phyloP scores from a whole-genome alignment of 2,888 invertebrate species.

The Tipula unca region DNA sequence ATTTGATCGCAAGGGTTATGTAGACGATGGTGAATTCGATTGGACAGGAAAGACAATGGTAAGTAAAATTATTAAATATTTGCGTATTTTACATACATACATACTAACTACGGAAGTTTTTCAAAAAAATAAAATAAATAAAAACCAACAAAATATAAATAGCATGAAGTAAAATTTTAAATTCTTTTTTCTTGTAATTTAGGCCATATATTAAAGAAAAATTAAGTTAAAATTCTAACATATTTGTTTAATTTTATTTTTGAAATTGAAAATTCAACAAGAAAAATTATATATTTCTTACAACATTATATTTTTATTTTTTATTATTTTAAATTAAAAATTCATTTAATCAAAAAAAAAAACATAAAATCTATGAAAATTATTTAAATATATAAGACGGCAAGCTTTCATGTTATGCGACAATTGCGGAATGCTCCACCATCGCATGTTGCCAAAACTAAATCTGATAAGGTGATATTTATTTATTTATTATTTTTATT shows the following conservation, averaged over 20 bases:
- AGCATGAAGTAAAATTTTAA: conserved; percentile 10
- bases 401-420: conserved; percentile 69
- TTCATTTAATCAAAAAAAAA: not conserved
- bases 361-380: conserved; percentile 18
- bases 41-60: conserved; percentile 86
- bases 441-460: conserved; percentile 74
- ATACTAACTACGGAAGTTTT: not conserved
- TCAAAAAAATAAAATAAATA: not conserved
- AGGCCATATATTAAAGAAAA: not conserved
- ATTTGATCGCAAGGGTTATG: conserved; percentile 77
- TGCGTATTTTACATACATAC: not conserved
- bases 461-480: conserved; percentile 72
- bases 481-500: conserved; percentile 24
- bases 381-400: conserved; percentile 49
- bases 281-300: not conserved
- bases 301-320: conserved; percentile 16
- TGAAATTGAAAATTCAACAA: not conserved
- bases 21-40: conserved; percentile 88
- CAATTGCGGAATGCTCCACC: conserved; percentile 78
- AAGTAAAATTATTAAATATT: conserved; percentile 26
- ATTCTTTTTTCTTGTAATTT: conserved; percentile 2
- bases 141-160: not conserved
- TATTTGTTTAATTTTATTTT: not conserved
- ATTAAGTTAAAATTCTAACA: conserved; percentile 15
- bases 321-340: conserved; percentile 19